Evolutionary conservation across 2,888 invertebrate genomes (phyloP).

Genomic region (Cephus pulcher): DNA sequence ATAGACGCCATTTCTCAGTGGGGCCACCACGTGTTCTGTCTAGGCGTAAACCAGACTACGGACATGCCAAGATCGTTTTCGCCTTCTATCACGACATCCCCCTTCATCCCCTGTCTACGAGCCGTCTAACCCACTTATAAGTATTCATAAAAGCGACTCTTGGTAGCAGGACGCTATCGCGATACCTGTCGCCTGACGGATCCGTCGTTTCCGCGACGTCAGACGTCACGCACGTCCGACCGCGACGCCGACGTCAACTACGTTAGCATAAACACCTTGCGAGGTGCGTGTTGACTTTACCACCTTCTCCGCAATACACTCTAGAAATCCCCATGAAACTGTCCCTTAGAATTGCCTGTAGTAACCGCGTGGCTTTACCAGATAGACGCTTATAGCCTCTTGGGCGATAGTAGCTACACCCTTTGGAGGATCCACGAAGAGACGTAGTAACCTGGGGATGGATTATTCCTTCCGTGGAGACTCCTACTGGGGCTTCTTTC

Average conservation of each 20-base stretch:
- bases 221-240: conserved; percentile 14
- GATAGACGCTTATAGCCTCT: background rate
- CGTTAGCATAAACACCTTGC: conserved; percentile 20
- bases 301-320: background rate
- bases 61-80: background rate
- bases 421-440: background rate
- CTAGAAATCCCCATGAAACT: background rate
- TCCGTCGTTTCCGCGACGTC: background rate
- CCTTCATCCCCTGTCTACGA: background rate
- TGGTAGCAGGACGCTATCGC: background rate
- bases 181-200: background rate
- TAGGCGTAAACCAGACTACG: background rate
- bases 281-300: background rate
- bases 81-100: background rate
- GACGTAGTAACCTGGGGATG: background rate
- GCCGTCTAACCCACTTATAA: background rate
- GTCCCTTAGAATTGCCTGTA: background rate
- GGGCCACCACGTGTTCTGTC: background rate
- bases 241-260: conserved; percentile 10
- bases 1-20: background rate
- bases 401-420: background rate
- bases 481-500: background rate
- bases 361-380: background rate
- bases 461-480: background rate
- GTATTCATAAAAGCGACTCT: conserved; percentile 2